Percentiles rank a stretch among this genome's conserved stretches.
Evolutionary conservation across 2,113 vertebrate genomes (phyloP).

Genomic region (Onychorhynchus coronatus): DNA sequence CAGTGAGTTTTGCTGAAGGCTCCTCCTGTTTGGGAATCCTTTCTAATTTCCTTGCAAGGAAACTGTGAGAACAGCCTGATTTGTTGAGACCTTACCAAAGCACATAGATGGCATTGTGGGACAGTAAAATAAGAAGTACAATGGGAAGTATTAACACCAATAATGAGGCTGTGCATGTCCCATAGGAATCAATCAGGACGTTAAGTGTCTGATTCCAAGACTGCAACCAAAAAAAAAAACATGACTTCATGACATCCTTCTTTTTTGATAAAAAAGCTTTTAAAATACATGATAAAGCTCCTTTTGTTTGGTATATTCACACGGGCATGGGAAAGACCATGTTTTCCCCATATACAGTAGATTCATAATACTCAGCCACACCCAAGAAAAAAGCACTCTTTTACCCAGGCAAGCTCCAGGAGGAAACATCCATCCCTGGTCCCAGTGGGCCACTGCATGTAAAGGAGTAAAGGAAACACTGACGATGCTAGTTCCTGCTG

Average conservation of each 20-base stretch:
- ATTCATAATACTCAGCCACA: not conserved
- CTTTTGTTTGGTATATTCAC: not conserved
- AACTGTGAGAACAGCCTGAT: not conserved
- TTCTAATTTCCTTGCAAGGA: not conserved
- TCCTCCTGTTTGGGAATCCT: not conserved
- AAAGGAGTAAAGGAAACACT: not conserved
- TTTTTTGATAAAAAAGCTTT: not conserved
- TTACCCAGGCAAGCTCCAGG: not conserved
- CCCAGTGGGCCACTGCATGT: not conserved
- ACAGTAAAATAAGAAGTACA: too few species aligned
- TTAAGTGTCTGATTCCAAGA: not conserved
- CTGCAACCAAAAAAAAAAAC: not conserved
- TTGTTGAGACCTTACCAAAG: not conserved
- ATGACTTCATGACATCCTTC: not conserved
- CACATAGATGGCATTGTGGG: not conserved
- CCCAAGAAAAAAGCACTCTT: not conserved
- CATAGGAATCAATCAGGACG: not conserved
- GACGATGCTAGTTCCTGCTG: accelerated
- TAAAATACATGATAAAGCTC: not conserved
- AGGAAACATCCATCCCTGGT: not conserved
- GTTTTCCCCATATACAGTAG: not conserved
- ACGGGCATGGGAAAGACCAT: not conserved
- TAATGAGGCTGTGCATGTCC: accelerated
- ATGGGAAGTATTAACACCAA: not conserved
- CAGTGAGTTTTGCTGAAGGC: not conserved